These are phyloP conservation scores for Pogonomyrmex californicus DNA, from an alignment of 1,140 invertebrate genomes.

Conservation along the genomic window DNA sequence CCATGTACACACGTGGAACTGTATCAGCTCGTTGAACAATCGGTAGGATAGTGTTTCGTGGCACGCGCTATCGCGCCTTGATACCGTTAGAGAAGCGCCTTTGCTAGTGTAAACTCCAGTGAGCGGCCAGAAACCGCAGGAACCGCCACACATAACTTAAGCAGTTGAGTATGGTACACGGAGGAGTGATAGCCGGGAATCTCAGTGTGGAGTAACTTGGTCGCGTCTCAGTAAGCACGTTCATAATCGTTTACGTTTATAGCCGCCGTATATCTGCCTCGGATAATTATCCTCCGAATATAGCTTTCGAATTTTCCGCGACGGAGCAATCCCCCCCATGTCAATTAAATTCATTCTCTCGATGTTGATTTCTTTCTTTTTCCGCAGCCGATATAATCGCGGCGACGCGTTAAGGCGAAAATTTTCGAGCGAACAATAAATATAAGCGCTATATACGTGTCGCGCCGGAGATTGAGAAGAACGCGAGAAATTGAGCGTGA, in stretches of 20 bases:
- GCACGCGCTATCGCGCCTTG: slow-evolving; percentile 56
- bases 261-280: slow-evolving; percentile 45
- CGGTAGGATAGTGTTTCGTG: slow-evolving; percentile 35
- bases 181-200: slow-evolving; percentile 81
- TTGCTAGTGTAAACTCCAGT: slow-evolving; percentile 76
- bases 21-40: slow-evolving; percentile 47
- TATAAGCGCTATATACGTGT: background rate
- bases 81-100: slow-evolving; percentile 77
- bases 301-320: background rate
- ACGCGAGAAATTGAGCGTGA: slow-evolving; percentile 78
- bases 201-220: slow-evolving; percentile 77
- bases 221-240: slow-evolving; percentile 66
- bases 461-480: slow-evolving; percentile 49
- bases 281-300: slow-evolving; percentile 51
- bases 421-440: slow-evolving; percentile 19
- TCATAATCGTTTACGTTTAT: slow-evolving; percentile 47
- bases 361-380: background rate
- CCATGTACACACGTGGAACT: background rate
- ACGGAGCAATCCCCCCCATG: background rate
- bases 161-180: slow-evolving; percentile 78
- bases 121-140: slow-evolving; percentile 78
- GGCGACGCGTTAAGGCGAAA: background rate
- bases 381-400: background rate
- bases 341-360: slow-evolving; percentile 14
- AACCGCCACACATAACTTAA: slow-evolving; percentile 82